Evolutionary conservation across 2,797 vertebrate species (phyloP).

Genomic region (Psittacula echo): DNA sequence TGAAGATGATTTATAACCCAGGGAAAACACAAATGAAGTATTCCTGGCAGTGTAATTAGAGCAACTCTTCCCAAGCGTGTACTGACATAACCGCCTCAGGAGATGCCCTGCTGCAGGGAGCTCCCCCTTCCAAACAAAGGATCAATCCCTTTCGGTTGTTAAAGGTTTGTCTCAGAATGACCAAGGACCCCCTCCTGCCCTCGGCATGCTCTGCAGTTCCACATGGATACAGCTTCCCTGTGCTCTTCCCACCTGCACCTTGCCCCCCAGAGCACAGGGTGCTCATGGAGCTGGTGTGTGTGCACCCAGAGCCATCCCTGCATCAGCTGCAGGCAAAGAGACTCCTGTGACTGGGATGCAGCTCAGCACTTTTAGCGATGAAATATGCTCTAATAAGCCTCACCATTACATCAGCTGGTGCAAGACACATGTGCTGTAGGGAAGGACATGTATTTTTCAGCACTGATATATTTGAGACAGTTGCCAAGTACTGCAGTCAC

Average conservation of each 20-base stretch:
- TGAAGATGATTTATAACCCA: neutral
- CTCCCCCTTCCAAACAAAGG: neutral
- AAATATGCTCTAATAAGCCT: neutral
- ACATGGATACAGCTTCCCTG: accelerated
- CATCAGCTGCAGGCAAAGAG: neutral
- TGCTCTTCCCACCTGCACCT: neutral
- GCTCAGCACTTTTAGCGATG: neutral
- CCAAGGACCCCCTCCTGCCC: neutral
- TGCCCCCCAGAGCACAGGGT: accelerated
- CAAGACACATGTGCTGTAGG: neutral
- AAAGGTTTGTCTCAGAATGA: neutral
- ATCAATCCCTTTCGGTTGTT: accelerated
- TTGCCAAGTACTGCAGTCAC: neutral
- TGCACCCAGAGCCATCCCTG: neutral
- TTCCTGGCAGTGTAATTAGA: neutral
- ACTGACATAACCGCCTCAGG: neutral
- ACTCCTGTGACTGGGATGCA: neutral
- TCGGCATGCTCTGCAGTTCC: accelerated
- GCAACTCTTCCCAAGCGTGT: neutral
- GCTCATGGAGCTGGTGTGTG: neutral
- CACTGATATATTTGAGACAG: neutral
- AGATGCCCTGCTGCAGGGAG: neutral
- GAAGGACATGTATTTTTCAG: neutral
- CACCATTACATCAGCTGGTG: neutral
- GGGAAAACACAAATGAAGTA: neutral